Conservation (phyloP, 1,140 invertebrate genomes). For the Leptinotarsa defecta region DNA sequence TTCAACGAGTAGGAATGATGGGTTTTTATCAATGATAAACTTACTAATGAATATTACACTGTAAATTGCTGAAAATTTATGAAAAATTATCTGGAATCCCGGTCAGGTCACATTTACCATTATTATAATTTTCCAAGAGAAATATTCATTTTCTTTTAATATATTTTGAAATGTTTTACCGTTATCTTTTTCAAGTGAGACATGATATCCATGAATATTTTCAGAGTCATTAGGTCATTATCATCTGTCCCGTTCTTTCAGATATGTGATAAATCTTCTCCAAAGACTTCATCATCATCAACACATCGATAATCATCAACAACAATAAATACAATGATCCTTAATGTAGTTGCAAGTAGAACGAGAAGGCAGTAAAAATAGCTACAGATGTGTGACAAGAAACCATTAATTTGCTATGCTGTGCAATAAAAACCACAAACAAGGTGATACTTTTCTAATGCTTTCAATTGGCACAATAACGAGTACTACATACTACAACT, state of each 20-base stretch:
- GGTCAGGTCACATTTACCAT: no score
- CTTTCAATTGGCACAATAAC: constrained; percentile 30
- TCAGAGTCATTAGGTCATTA: no score
- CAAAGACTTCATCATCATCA: background rate
- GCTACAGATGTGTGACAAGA: constrained; percentile 28
- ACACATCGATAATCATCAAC: background rate
- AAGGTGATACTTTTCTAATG: constrained; percentile 33
- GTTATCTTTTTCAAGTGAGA: no score
- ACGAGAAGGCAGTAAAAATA: constrained; percentile 4
- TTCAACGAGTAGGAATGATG: no score
- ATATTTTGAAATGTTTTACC: no score
- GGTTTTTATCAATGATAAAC: no score
- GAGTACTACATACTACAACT: constrained; percentile 19
- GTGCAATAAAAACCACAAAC: constrained; percentile 30
- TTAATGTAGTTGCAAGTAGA: constrained; percentile 9
- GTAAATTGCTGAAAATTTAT: no score
- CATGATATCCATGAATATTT: no score
- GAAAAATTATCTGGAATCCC: no score
- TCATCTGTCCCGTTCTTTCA: background rate
- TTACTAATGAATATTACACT: no score
- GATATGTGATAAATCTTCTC: constrained; percentile 12
- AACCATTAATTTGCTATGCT: constrained; percentile 25
- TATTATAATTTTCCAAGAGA: no score
- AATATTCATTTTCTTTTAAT: no score
- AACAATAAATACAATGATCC: constrained; percentile 14